phyloP scores from a whole-genome alignment of 2,797 vertebrate species.

The Odontamblyopus rebecca region DNA sequence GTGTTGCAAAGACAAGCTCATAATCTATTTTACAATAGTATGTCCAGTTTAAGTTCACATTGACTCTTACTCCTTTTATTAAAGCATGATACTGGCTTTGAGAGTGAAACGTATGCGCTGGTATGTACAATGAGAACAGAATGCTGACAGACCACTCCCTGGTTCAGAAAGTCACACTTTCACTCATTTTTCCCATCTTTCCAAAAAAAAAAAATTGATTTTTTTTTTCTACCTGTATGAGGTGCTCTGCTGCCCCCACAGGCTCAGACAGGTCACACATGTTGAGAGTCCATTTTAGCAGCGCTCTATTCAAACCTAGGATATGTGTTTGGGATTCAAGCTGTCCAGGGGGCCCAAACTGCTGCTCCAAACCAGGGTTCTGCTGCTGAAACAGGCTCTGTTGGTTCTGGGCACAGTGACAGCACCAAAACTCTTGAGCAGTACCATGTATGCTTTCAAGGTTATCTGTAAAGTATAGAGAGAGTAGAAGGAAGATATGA shows the following conservation, averaged over 20 bases:
- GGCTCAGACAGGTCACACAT: conserved; percentile 54
- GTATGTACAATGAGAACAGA: too few species aligned
- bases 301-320: conserved; percentile 55
- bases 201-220: too few species aligned
- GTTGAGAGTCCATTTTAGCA: conserved; percentile 74
- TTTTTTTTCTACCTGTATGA: conserved; percentile 68
- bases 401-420: conserved; percentile 9
- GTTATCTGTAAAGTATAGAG: conserved; percentile 29
- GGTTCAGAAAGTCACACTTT: too few species aligned
- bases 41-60: too few species aligned
- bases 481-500: too few species aligned
- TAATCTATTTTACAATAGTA: too few species aligned
- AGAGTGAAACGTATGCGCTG: too few species aligned
- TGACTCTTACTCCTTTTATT: too few species aligned
- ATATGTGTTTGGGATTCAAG: conserved; percentile 52
- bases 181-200: too few species aligned
- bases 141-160: too few species aligned
- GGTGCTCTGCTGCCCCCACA: conserved; percentile 44
- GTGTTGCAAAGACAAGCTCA: too few species aligned
- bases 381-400: neutral
- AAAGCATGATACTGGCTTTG: too few species aligned
- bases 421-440: conserved; percentile 22
- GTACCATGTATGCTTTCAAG: neutral
- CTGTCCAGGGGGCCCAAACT: conserved; percentile 64
- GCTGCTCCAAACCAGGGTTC: neutral